These are phyloP conservation scores for Vollenhovia emeryi DNA, from an alignment of 1,140 invertebrate species.

Conservation along the genomic window DNA sequence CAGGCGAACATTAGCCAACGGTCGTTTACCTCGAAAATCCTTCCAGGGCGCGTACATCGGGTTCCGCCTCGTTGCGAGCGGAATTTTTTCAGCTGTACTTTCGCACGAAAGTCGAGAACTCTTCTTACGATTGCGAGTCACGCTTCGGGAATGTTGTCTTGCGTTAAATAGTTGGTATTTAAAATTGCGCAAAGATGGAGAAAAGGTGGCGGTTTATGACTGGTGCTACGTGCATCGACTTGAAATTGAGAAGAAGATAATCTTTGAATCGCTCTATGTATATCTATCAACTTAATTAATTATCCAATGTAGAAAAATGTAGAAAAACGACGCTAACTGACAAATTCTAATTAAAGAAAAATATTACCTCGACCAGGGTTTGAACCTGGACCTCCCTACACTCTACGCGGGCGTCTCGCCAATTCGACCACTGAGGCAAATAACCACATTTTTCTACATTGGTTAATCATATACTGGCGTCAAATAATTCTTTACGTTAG, in stretches of 20 bases:
- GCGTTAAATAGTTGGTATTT: constrained; percentile 32
- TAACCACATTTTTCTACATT: no score
- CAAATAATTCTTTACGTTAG: no score
- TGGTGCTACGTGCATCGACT: constrained; percentile 32
- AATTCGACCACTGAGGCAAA: no score
- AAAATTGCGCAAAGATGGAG: constrained; percentile 12
- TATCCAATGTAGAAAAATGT: no score
- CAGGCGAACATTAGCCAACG: constrained; percentile 73
- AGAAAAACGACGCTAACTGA: no score
- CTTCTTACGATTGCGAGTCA: constrained; percentile 49
- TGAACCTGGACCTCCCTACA: no score
- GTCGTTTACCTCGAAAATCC: constrained; percentile 74
- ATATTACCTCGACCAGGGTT: no score
- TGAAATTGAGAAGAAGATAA: neutral
- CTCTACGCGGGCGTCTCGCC: no score
- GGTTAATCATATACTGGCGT: no score
- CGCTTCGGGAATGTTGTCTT: constrained; percentile 35
- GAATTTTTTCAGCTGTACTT: constrained; percentile 74
- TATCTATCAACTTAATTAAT: neutral
- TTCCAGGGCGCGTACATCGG: constrained; percentile 58
- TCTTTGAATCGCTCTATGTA: neutral
- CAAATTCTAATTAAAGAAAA: no score
- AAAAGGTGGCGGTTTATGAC: constrained; percentile 6
- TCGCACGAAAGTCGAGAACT: constrained; percentile 70
- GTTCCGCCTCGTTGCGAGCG: constrained; percentile 66